Evolutionary conservation across 2,888 invertebrate genomes (phyloP).

Genomic region (Notodonta ziczac): DNA sequence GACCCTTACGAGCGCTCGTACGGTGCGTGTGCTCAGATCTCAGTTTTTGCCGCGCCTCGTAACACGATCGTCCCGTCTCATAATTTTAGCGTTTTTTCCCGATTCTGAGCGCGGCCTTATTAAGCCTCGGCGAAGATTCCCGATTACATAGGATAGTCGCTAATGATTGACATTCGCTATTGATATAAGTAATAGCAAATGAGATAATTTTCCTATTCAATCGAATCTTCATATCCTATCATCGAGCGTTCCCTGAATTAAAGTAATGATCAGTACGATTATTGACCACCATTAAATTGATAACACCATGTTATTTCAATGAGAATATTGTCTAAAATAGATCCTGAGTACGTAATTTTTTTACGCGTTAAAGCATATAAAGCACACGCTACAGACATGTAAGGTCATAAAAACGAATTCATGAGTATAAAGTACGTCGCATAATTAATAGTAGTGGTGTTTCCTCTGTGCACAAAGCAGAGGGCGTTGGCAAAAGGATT

Average conservation of each 20-base stretch:
- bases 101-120: conserved; percentile 60
- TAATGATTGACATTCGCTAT: conserved; percentile 61
- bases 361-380: too few relatives aligned
- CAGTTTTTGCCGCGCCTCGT: conserved; percentile 67
- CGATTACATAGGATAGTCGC: conserved; percentile 54
- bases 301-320: too few relatives aligned
- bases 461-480: conserved; percentile 31
- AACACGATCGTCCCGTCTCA: conserved; percentile 80
- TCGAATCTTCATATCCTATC: too few relatives aligned
- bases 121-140: conserved; percentile 55
- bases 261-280: too few relatives aligned
- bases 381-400: too few relatives aligned
- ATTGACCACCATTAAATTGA: too few relatives aligned
- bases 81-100: conserved; percentile 74
- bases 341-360: too few relatives aligned
- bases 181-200: conserved; percentile 35
- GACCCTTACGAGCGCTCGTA: conserved; percentile 53
- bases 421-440: conserved; percentile 9
- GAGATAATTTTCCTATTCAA: background rate
- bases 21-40: conserved; percentile 50
- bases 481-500: conserved; percentile 27
- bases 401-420: background rate
- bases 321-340: too few relatives aligned
- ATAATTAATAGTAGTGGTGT: conserved; percentile 22
- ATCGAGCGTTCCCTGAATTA: too few relatives aligned